These are phyloP conservation scores for Dyspetes luteomarginatus DNA, from an alignment of 2,888 invertebrate species.

Conservation along the genomic window DNA sequence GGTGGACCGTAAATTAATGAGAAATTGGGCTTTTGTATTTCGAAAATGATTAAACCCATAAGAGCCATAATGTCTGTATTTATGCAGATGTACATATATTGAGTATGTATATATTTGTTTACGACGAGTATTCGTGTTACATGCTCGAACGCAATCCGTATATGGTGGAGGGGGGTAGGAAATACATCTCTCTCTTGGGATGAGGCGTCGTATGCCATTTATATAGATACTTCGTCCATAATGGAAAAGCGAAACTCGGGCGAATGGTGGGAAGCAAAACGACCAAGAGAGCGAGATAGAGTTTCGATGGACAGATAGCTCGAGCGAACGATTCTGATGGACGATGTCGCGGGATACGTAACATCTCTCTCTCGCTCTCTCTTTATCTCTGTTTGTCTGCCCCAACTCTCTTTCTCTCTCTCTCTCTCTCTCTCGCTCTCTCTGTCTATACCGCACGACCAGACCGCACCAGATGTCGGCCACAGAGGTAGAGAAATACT, in stretches of 20 bases:
- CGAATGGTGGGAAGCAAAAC: slow-evolving; percentile 15
- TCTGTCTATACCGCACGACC: background rate
- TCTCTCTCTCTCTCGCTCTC: background rate
- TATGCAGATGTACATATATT: too few species aligned
- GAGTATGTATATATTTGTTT: background rate
- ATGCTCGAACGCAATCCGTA: background rate
- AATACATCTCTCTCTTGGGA: background rate
- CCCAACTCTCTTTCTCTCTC: background rate
- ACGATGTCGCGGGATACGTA: slow-evolving; percentile 44
- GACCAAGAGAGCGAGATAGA: slow-evolving; percentile 1
- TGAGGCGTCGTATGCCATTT: background rate
- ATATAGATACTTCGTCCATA: background rate
- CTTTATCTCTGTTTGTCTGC: too few species aligned
- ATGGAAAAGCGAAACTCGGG: slow-evolving; percentile 19
- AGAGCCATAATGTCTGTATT: too few species aligned
- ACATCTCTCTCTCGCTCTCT: background rate
- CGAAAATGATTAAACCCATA: background rate
- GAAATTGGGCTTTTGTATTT: background rate
- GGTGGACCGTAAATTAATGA: background rate
- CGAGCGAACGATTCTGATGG: slow-evolving; percentile 43
- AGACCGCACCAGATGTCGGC: slow-evolving; percentile 34
- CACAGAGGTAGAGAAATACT: background rate
- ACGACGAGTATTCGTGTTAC: slow-evolving; percentile 4
- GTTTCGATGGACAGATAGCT: slow-evolving; percentile 26
- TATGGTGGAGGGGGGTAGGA: background rate